Conservation (phyloP, 2,888 invertebrate genomes). For the Homarus gammarus region DNA sequence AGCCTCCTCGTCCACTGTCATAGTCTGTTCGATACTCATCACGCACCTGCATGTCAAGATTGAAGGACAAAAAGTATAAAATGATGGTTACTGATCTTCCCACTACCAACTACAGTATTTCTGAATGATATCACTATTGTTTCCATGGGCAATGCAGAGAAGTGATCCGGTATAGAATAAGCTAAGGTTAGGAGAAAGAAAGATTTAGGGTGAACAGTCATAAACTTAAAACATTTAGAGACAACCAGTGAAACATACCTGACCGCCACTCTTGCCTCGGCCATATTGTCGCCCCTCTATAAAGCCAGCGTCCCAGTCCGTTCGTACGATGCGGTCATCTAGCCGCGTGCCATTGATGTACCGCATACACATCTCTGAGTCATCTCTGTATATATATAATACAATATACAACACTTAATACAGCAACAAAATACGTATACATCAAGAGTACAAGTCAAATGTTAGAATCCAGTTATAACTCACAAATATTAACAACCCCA, state of each 20-base stretch:
- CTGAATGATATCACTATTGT: no score
- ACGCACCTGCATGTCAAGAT: conserved; percentile 76
- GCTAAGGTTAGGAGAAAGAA: no score
- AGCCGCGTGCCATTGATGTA: conserved; percentile 97
- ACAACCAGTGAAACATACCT: conserved; percentile 85
- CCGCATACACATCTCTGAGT: conserved; percentile 83
- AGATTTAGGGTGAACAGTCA: no score
- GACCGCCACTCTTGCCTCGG: conserved; percentile 98
- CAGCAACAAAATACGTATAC: background rate
- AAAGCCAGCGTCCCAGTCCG: conserved; percentile 99
- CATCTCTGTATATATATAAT: conserved; percentile 77
- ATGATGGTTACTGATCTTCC: no score
- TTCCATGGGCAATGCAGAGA: no score
- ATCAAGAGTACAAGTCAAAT: background rate
- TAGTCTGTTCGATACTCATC: conserved; percentile 99
- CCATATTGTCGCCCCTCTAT: conserved; percentile 99
- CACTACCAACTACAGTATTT: no score
- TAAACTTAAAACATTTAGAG: no score
- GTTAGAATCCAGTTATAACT: no score
- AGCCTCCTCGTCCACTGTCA: conserved; percentile 97
- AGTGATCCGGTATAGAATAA: no score
- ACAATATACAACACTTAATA: background rate
- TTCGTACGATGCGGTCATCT: conserved; percentile 97
- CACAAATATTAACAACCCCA: no score
- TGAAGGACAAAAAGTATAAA: no score